Conservation (phyloP, 2,113 vertebrate species). For the Pristiophorus japonicus region DNA sequence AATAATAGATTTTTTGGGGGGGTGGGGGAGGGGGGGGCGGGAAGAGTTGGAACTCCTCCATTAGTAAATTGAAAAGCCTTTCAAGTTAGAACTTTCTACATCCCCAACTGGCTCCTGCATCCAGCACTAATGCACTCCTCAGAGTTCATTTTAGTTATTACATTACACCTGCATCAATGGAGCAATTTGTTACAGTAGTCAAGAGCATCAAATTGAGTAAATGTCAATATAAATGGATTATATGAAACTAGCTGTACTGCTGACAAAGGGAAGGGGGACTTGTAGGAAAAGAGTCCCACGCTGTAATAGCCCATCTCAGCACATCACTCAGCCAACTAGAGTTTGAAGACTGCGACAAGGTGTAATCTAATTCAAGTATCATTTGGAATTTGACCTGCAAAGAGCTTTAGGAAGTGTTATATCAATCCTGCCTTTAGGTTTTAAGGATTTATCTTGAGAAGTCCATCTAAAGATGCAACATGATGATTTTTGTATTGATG, state of each 20-base stretch:
- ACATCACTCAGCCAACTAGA: constrained; percentile 67
- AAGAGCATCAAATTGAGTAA: constrained; percentile 94
- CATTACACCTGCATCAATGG: constrained; percentile 99
- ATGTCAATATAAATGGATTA: constrained; percentile 96
- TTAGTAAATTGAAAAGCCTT: constrained; percentile 10
- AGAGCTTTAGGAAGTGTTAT: neutral
- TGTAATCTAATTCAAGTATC: constrained; percentile 60
- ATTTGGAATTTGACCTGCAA: neutral
- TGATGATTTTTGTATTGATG: neutral
- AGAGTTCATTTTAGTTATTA: constrained; percentile 92
- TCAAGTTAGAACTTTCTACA: neutral
- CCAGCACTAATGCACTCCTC: constrained; percentile 85
- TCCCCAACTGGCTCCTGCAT: constrained; percentile 49
- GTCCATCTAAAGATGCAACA: neutral
- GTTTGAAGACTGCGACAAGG: constrained; percentile 60
- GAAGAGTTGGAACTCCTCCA: neutral
- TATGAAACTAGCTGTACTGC: constrained; percentile 78
- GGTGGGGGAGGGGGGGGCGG: too few species aligned
- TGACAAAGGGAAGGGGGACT: constrained; percentile 84
- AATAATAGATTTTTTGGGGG: neutral
- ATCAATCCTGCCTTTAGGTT: neutral
- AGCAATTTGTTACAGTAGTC: constrained; percentile 74
- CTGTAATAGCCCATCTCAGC: constrained; percentile 64
- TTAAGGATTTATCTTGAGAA: neutral
- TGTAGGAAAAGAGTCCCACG: constrained; percentile 65